A percentile compares a stretch with the other conserved stretches of the same genome.
Evolutionary conservation across 2,888 invertebrate genomes (phyloP).

Genomic region (Drosophila nr. medialis): DNA sequence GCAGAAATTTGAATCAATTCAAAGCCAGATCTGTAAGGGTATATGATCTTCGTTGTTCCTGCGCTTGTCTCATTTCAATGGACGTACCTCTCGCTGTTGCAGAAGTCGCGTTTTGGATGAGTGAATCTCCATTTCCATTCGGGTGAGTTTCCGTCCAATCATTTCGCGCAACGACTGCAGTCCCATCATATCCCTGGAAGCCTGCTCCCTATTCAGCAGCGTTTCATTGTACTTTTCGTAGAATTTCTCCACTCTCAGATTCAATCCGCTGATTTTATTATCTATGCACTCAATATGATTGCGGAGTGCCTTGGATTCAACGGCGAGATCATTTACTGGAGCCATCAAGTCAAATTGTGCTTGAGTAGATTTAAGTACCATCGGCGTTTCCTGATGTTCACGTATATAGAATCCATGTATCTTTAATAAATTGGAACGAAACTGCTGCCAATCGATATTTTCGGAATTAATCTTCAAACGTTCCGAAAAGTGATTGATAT

Average conservation of each 20-base stretch:
- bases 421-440: slow-evolving; percentile 41
- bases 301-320: slow-evolving; percentile 11
- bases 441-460: slow-evolving; percentile 42
- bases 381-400: background rate
- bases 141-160: slow-evolving; percentile 32
- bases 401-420: slow-evolving; percentile 43
- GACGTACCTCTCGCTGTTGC: slow-evolving; percentile 16
- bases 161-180: slow-evolving; percentile 33
- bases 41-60: background rate
- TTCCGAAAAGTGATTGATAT: slow-evolving; percentile 40
- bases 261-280: slow-evolving; percentile 33
- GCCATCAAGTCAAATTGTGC: slow-evolving; percentile 4
- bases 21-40: background rate
- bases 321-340: slow-evolving; percentile 12
- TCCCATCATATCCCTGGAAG: slow-evolving; percentile 33
- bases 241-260: slow-evolving; percentile 29
- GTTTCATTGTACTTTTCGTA: slow-evolving; percentile 19
- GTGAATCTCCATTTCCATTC: slow-evolving; percentile 44
- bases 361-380: background rate
- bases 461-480: slow-evolving; percentile 24
- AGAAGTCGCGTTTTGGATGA: slow-evolving; percentile 18
- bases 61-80: slow-evolving; percentile 29
- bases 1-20: background rate
- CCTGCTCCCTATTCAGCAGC: slow-evolving; percentile 19
- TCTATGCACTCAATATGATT: slow-evolving; percentile 16